Conservation (phyloP, 2,888 invertebrate genomes). For the Aphodius sticticus region DNA sequence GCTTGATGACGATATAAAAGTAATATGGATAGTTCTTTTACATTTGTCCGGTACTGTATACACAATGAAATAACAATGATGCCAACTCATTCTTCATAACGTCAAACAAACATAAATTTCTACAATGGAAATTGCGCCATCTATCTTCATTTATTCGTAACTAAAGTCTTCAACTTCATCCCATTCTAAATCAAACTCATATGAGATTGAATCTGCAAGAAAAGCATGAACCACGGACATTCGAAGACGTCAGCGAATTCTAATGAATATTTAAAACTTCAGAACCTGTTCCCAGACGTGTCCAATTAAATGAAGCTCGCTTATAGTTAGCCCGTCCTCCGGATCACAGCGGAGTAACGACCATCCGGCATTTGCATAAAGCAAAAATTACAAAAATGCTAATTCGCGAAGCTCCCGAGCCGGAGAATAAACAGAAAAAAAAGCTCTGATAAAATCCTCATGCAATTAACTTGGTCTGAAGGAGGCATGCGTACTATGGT, state of each 20-base stretch:
- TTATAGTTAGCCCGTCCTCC: background rate
- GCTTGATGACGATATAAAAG: no score
- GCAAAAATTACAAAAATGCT: slow-evolving; percentile 10
- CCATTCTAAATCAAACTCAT: background rate
- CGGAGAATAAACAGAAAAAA: background rate
- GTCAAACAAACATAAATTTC: background rate
- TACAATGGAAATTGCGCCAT: background rate
- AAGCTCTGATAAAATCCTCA: background rate
- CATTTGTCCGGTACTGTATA: no score
- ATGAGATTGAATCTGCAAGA: background rate
- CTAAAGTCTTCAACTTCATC: background rate
- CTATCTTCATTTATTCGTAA: background rate
- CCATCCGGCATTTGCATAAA: background rate
- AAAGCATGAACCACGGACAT: background rate
- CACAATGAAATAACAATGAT: background rate
- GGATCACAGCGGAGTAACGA: background rate
- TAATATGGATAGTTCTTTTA: no score
- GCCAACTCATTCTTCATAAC: background rate
- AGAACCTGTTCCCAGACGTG: background rate
- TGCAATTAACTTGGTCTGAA: background rate
- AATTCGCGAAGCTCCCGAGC: background rate
- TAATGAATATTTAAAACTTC: background rate
- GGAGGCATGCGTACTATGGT: slow-evolving; percentile 16
- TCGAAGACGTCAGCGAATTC: background rate
- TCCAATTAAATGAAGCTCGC: background rate